A percentile compares a stretch with the other conserved stretches of the same genome.
phyloP scores from a whole-genome alignment of 2,888 invertebrate species.

The Andrena camellia region DNA sequence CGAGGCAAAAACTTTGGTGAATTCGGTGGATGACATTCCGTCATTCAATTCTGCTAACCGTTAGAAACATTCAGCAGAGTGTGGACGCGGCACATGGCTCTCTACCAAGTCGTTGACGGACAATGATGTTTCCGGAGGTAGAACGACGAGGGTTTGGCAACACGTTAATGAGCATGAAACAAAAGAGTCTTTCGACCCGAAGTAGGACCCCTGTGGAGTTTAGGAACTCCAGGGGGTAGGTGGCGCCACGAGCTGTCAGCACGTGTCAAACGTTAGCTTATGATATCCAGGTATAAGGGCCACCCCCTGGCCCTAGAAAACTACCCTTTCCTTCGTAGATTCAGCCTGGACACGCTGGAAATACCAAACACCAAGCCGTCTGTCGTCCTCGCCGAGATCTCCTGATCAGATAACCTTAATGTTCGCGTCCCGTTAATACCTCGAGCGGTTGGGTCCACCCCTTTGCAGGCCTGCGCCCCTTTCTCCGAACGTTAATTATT shows the following conservation, averaged over 20 bases:
- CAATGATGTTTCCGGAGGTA: conserved; percentile 45
- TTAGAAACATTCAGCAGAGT: conserved; percentile 27
- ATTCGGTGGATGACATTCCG: not conserved
- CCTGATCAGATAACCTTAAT: conserved; percentile 66
- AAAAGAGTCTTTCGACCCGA: conserved; percentile 81
- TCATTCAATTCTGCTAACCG: conserved; percentile 17
- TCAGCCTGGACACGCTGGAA: conserved; percentile 24
- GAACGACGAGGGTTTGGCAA: conserved; percentile 79
- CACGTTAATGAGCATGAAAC: conserved; percentile 85
- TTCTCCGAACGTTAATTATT: conserved; percentile 57
- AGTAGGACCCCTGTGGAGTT: conserved; percentile 77
- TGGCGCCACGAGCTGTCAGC: conserved; percentile 85
- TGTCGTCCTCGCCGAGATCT: conserved; percentile 61
- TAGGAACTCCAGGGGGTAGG: conserved; percentile 82
- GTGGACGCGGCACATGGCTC: conserved; percentile 20
- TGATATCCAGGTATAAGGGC: conserved; percentile 76
- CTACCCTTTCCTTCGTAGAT: conserved; percentile 64
- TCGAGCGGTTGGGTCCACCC: conserved; percentile 18
- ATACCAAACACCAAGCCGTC: conserved; percentile 49
- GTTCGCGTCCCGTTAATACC: conserved; percentile 67
- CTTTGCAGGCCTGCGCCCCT: conserved; percentile 11
- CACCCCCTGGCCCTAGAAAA: conserved; percentile 30
- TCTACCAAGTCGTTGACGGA: conserved; percentile 62
- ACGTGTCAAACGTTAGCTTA: conserved; percentile 80
- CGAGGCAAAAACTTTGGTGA: no score